phyloP scores from a whole-genome alignment of 2,888 invertebrate genomes.

The Mimumesa dahlbomi region DNA sequence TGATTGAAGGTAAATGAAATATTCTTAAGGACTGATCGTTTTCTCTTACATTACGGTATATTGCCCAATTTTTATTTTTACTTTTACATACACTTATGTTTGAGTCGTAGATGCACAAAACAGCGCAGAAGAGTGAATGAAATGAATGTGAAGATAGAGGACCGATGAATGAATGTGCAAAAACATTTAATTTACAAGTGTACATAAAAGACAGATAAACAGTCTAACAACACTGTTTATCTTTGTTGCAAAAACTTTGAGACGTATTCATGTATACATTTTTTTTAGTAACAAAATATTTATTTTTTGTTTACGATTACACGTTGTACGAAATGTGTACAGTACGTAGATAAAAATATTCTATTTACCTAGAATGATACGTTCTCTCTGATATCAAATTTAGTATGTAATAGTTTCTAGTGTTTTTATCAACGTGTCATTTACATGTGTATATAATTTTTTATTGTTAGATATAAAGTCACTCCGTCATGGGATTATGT shows the following conservation, averaged over 20 bases:
- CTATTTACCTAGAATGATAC: constrained; percentile 17
- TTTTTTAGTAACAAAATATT: neutral
- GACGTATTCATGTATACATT: neutral
- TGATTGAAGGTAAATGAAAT: constrained; percentile 68
- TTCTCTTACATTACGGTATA: constrained; percentile 57
- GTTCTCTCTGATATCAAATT: constrained; percentile 24
- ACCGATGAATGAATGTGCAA: constrained; percentile 30
- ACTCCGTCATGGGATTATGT: constrained; percentile 48
- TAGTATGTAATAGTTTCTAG: neutral
- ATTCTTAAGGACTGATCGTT: constrained; percentile 64
- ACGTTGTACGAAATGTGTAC: neutral
- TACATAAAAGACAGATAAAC: neutral
- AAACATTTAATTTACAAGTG: constrained; percentile 6
- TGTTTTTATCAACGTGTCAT: neutral
- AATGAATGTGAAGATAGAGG: constrained; percentile 24
- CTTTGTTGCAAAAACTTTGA: constrained; percentile 14
- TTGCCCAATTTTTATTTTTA: constrained; percentile 52
- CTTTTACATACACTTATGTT: constrained; percentile 44
- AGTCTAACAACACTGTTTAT: constrained; percentile 7
- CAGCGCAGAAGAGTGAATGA: constrained; percentile 25
- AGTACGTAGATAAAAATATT: neutral
- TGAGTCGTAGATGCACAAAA: constrained; percentile 47
- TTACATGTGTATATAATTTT: neutral
- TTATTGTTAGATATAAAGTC: neutral
- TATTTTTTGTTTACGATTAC: neutral